Conservation (phyloP, 2,888 invertebrate species). For the Tetheella fluctuosa region DNA sequence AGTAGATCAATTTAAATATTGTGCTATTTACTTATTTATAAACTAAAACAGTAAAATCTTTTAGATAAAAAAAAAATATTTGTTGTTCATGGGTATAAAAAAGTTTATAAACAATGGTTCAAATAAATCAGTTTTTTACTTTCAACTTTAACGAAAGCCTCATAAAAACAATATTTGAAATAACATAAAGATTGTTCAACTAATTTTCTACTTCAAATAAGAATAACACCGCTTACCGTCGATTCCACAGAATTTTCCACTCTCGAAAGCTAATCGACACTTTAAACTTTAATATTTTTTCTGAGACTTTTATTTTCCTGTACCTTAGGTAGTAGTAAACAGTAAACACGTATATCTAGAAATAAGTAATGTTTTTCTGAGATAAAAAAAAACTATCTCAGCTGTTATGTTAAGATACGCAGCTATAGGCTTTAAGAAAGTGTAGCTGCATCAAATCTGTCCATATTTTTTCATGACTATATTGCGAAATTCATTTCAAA, state of each 20-base stretch:
- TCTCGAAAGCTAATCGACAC: neutral
- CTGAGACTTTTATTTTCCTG: neutral
- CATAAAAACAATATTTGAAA: neutral
- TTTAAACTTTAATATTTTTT: slow-evolving; percentile 8
- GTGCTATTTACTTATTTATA: no score
- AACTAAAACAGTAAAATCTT: no score
- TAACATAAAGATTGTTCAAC: neutral
- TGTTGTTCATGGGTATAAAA: neutral
- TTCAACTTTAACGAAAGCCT: neutral
- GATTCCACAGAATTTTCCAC: slow-evolving; percentile 3
- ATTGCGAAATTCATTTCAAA: no score
- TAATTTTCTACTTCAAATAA: slow-evolving; percentile 9
- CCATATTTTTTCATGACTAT: no score
- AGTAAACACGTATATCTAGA: no score
- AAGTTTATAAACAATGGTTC: neutral
- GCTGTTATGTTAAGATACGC: no score
- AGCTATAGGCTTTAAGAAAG: no score
- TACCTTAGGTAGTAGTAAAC: neutral
- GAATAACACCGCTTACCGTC: slow-evolving; percentile 4
- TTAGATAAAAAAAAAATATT: no score
- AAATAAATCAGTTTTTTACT: neutral
- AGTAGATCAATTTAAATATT: no score
- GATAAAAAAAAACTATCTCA: no score
- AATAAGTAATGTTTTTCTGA: no score
- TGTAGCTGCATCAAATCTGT: no score